Conservation (phyloP, 1,140 invertebrate genomes). For the Drosophila baimaii region DNA sequence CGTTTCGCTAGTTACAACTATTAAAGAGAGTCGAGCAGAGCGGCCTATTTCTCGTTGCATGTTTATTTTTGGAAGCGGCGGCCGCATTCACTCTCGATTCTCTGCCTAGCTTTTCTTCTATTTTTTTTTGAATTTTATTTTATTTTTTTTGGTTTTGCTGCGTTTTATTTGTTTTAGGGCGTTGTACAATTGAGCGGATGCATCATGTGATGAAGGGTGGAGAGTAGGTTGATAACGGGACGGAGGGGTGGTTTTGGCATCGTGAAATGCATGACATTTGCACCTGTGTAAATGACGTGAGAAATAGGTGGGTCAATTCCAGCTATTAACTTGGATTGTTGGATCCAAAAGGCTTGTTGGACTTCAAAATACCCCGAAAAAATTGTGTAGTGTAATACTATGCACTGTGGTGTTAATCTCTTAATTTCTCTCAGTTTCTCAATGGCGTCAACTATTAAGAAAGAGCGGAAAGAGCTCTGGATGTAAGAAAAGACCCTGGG, state of each 20-base stretch:
- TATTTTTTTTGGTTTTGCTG: constrained; percentile 22
- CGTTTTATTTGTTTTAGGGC: constrained; percentile 64
- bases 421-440: too few relatives aligned
- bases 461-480: too few relatives aligned
- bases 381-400: neutral
- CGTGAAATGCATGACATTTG: constrained; percentile 51
- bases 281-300: constrained; percentile 66
- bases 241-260: neutral
- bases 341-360: neutral
- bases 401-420: neutral
- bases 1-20: constrained; percentile 47
- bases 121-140: constrained; percentile 18
- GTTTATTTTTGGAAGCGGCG: constrained; percentile 70
- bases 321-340: constrained; percentile 23
- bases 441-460: too few relatives aligned
- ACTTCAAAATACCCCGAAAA: neutral
- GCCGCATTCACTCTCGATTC: constrained; percentile 73
- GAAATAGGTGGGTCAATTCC: constrained; percentile 57
- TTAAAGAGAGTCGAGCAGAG: constrained; percentile 36
- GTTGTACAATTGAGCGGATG: constrained; percentile 58
- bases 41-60: constrained; percentile 76
- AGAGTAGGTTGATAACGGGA: neutral
- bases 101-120: constrained; percentile 31
- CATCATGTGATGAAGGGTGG: constrained; percentile 62
- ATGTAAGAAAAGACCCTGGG: too few relatives aligned